Evolutionary conservation across 2,888 invertebrate species (phyloP), one percentile per base, ranked within the genome.

Genomic region (Heliconius hortense): DNA sequence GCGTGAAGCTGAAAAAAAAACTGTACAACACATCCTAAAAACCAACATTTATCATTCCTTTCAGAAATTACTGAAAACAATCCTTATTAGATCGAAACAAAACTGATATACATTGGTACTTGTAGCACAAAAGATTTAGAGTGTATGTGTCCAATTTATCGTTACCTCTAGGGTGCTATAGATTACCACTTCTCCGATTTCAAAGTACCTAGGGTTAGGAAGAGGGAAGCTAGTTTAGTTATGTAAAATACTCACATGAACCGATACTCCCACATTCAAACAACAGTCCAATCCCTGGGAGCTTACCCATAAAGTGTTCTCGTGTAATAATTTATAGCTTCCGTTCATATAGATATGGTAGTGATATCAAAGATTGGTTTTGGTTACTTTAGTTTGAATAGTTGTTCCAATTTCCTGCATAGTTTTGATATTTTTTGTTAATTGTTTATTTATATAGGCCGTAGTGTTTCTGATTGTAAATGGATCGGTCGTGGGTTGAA

Each of bases 271-370:
- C 82, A 82, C 83, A 82, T 84, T 78, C 88, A 90, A 90, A 91
- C 88, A 89, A 88, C 85, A 84, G 85, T 83, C 86, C 86, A 84
- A 87, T 88, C 85, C 87, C 85, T 86, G 83, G 76, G 86, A 87
- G 88, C 88, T 88, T 87, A 88, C 89, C 90, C 90, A 86, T 86
- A 85, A 89, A 90, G 89, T 90, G 90, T 89, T 85, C 86, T 85
- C 86, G 85, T 85, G 87, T 87, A 89, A 91, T 91, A 90, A 91
- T 91, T 91, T 90, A 91, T 91, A 88, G 89, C 87, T 82, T 81
- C 64, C 70, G 43, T 18, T 69, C 59, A 64, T 63, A 70, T 68
- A 66, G 66, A 66, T 66, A 71, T 56, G 28, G 64, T 71, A 82
- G 84, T 31, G 56, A 70, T 75, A 75, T 71, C 43, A 26, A 64